Conservation (phyloP, 92 coral and sea anemone species). For the Actinernus sp. region DNA sequence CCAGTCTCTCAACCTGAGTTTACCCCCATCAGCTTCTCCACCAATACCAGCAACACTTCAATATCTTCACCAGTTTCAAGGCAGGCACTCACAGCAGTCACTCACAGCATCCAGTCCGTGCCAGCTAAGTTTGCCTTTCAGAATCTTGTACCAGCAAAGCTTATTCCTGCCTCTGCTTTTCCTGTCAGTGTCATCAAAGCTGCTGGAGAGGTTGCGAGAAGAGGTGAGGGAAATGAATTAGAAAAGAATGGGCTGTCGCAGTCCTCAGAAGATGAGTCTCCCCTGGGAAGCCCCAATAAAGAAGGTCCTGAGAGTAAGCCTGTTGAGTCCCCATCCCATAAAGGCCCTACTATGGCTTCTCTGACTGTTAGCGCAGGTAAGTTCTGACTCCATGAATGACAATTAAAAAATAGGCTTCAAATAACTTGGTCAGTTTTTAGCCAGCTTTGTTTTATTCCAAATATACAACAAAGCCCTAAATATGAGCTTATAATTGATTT, state of each 20-base stretch:
- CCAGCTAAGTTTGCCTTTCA: constrained; percentile 42
- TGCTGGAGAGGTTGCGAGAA: constrained; percentile 56
- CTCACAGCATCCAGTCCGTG: constrained; percentile 30
- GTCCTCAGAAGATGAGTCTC: constrained; percentile 90
- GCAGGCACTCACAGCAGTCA: constrained; percentile 46
- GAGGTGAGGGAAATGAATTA: constrained; percentile 45
- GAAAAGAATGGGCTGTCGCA: constrained; percentile 90
- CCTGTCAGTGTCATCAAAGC: constrained; percentile 94
- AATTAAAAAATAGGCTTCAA: too few species aligned
- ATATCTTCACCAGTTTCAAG: constrained; percentile 42
- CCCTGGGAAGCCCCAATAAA: constrained; percentile 55
- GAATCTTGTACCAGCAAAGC: constrained; percentile 26
- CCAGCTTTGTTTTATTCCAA: too few species aligned
- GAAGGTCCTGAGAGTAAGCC: constrained; percentile 33
- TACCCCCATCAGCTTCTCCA: constrained; percentile 52
- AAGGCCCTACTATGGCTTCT: constrained; percentile 1
- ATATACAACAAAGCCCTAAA: too few species aligned
- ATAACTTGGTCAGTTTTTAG: too few species aligned
- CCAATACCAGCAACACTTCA: constrained; percentile 36
- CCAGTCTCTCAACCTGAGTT: background rate
- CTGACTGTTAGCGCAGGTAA: constrained; percentile 33
- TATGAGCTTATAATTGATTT: too few species aligned
- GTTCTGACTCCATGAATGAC: background rate
- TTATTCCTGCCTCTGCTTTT: constrained; percentile 62
- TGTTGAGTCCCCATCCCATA: constrained; percentile 28